These are phyloP conservation scores for Glaucomys volans DNA, from an alignment of 2,113 vertebrate species.

Conservation along the genomic window DNA sequence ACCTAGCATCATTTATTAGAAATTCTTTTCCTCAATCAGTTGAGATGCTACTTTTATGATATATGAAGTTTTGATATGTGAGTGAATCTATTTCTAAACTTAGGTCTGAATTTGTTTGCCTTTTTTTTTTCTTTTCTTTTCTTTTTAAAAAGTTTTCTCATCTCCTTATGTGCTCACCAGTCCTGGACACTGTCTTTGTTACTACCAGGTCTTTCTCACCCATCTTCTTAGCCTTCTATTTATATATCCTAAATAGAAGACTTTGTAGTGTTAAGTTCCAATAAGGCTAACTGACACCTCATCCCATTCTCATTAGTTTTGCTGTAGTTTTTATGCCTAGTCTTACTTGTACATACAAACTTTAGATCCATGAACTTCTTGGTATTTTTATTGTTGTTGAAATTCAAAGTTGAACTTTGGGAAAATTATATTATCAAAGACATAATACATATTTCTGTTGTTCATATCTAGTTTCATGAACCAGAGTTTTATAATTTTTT, in stretches of 20 bases:
- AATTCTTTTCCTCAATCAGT: neutral
- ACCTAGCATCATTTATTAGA: conserved; percentile 38
- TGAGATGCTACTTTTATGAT: conserved; percentile 49
- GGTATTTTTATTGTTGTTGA: neutral
- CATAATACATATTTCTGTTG: neutral
- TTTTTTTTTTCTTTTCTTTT: neutral
- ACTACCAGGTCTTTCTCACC: neutral
- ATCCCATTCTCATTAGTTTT: neutral
- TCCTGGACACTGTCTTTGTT: neutral
- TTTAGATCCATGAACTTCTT: conserved; percentile 34
- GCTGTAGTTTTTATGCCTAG: neutral
- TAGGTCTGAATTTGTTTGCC: neutral
- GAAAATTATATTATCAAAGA: conserved; percentile 32
- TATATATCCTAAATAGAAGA: neutral
- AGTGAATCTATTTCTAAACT: conserved; percentile 43
- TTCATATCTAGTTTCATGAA: conserved; percentile 34
- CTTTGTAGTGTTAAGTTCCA: conserved; percentile 44
- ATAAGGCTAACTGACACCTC: neutral
- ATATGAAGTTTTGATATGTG: conserved; percentile 5
- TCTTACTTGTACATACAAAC: neutral
- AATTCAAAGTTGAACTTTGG: conserved; percentile 16
- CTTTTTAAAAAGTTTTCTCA: neutral
- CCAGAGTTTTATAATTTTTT: conserved; percentile 30
- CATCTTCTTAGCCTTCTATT: conserved; percentile 14
- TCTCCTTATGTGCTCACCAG: neutral